Percentiles rank a stretch among this genome's conserved stretches.
Conservation (phyloP, 1,140 invertebrate genomes). For the Subanguina moxae region DNA sequence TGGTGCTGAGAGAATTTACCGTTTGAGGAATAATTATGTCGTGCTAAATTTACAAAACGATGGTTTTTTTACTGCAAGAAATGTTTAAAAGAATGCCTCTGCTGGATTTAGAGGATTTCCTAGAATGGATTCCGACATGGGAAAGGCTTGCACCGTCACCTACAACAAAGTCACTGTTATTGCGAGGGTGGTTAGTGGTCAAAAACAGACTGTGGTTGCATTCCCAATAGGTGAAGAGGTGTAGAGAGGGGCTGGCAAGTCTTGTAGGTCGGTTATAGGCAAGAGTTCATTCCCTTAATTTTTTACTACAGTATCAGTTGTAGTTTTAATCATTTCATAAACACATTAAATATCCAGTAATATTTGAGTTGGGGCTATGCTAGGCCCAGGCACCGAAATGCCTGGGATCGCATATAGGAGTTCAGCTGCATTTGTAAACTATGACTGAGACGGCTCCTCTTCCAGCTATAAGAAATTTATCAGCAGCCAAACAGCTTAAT, state of each 20-base stretch:
- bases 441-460: too few relatives aligned
- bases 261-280: slow-evolving; percentile 20
- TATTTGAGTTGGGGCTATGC: too few relatives aligned
- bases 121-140: slow-evolving; percentile 36
- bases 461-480: too few relatives aligned
- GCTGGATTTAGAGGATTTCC: slow-evolving; percentile 5
- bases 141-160: slow-evolving; percentile 47
- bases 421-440: too few relatives aligned
- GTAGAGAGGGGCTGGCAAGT: slow-evolving; percentile 41
- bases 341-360: too few relatives aligned
- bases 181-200: background rate
- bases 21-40: slow-evolving; percentile 22
- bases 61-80: slow-evolving; percentile 24
- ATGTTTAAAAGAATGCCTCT: background rate
- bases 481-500: too few relatives aligned
- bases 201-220: slow-evolving; percentile 41
- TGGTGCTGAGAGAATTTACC: slow-evolving; percentile 40
- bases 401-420: too few relatives aligned
- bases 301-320: background rate
- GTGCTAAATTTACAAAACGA: too few relatives aligned
- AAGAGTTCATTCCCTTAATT: slow-evolving; percentile 22
- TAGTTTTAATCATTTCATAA: background rate
- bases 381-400: too few relatives aligned
- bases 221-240: slow-evolving; percentile 46
- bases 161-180: background rate